Evolutionary conservation across 2,113 vertebrate species (phyloP).

Genomic region (Heterochromis multidens): DNA sequence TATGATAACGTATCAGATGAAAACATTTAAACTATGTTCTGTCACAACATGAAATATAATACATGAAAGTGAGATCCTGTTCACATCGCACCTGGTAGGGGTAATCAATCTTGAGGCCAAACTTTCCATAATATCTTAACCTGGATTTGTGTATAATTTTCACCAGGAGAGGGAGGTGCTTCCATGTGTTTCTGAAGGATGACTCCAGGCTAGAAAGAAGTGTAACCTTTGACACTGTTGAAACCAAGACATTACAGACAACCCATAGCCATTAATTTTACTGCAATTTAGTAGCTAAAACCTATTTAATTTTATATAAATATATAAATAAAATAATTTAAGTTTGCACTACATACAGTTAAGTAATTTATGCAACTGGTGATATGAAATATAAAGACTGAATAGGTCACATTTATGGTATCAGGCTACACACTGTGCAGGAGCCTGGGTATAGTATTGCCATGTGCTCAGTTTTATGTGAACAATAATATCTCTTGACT

Average conservation of each 20-base stretch:
- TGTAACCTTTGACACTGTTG: slow-evolving; percentile 79
- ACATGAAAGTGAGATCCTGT: not conserved
- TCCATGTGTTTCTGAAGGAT: slow-evolving; percentile 63
- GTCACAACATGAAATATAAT: not conserved
- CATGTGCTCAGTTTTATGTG: too few species aligned
- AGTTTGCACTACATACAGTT: too few species aligned
- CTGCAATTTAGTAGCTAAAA: not conserved
- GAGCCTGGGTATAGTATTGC: too few species aligned
- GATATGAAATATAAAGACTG: too few species aligned
- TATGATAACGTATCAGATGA: not conserved
- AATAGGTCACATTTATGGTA: too few species aligned
- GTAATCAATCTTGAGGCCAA: slow-evolving; percentile 77
- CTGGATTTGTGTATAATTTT: slow-evolving; percentile 87
- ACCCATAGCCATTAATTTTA: not conserved
- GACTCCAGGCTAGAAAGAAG: slow-evolving; percentile 79
- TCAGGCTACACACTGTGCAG: not conserved
- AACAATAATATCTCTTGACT: too few species aligned
- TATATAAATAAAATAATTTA: not conserved
- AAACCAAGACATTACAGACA: not conserved
- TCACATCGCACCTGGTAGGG: slow-evolving; percentile 85
- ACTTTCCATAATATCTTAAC: slow-evolving; percentile 87
- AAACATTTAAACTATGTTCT: not conserved
- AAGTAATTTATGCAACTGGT: too few species aligned
- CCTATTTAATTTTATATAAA: not conserved
- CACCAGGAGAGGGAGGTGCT: slow-evolving; percentile 82